phyloP scores from a whole-genome alignment of 1,140 invertebrate species.

The Diachasmimorpha longicaudata region DNA sequence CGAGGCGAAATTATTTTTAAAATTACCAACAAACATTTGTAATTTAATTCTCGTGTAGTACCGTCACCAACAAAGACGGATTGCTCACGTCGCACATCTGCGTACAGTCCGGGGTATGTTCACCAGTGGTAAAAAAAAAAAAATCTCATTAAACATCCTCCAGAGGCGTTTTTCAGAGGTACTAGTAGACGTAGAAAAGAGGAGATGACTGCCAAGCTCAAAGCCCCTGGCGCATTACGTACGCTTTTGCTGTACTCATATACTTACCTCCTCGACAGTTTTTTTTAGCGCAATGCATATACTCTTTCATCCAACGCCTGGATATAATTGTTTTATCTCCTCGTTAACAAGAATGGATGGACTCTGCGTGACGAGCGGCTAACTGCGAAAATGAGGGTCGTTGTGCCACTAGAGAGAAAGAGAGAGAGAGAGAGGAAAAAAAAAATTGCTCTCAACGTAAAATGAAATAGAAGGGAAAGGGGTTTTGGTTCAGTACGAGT shows the following conservation, averaged over 20 bases:
- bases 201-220: constrained; percentile 4
- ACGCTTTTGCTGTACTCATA: constrained; percentile 6
- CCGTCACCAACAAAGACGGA: neutral
- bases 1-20: too few relatives aligned
- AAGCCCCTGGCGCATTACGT: constrained; percentile 5
- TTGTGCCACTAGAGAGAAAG: too few relatives aligned
- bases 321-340: constrained; percentile 5
- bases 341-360: constrained; percentile 10
- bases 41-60: neutral
- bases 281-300: neutral
- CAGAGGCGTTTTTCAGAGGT: constrained; percentile 8
- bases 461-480: neutral
- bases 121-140: neutral
- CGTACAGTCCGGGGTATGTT: neutral
- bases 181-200: neutral
- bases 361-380: neutral
- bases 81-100: neutral
- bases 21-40: neutral
- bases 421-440: too few relatives aligned
- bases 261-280: neutral
- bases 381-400: neutral
- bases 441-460: neutral
- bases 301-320: neutral
- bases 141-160: constrained; percentile 10
- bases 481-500: neutral